These are phyloP conservation scores for Epistrophe eligans DNA, from an alignment of 2,888 invertebrate species.

Conservation along the genomic window DNA sequence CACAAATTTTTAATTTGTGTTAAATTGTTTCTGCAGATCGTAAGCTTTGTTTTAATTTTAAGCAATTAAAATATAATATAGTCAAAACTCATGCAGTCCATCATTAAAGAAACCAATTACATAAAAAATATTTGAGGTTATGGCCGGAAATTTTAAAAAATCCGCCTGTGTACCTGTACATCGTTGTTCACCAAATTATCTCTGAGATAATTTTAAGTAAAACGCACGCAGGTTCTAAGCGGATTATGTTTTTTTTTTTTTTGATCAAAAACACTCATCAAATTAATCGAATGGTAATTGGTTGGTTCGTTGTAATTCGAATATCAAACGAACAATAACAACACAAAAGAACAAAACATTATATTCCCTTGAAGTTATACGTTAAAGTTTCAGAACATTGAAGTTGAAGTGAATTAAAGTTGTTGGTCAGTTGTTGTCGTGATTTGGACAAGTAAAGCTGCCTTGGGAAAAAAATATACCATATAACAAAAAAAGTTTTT, in stretches of 20 bases:
- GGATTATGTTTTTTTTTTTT: conserved; percentile 21
- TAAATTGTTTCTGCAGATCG: too few relatives aligned
- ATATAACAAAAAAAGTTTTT: neutral
- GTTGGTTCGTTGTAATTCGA: conserved; percentile 50
- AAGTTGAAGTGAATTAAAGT: conserved; percentile 40
- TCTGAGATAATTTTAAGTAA: conserved; percentile 60
- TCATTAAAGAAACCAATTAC: too few relatives aligned
- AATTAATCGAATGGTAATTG: conserved; percentile 65
- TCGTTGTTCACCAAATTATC: conserved; percentile 31
- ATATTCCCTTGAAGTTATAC: conserved; percentile 13
- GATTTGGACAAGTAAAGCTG: conserved; percentile 39
- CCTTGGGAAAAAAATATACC: neutral
- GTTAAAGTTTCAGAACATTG: conserved; percentile 16
- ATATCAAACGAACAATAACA: conserved; percentile 41
- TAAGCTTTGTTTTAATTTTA: too few relatives aligned
- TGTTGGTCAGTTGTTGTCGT: conserved; percentile 50
- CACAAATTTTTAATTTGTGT: too few relatives aligned
- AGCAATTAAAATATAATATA: too few relatives aligned
- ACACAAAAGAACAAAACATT: conserved; percentile 1
- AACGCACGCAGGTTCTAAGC: conserved; percentile 48
- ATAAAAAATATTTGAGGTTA: too few relatives aligned
- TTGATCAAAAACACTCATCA: conserved; percentile 58
- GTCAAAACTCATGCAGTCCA: too few relatives aligned
- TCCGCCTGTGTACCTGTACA: conserved; percentile 55
- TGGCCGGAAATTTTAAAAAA: too few relatives aligned